Evolutionary conservation across 2,888 invertebrate genomes (phyloP).

Genomic region (Julus scanicus): DNA sequence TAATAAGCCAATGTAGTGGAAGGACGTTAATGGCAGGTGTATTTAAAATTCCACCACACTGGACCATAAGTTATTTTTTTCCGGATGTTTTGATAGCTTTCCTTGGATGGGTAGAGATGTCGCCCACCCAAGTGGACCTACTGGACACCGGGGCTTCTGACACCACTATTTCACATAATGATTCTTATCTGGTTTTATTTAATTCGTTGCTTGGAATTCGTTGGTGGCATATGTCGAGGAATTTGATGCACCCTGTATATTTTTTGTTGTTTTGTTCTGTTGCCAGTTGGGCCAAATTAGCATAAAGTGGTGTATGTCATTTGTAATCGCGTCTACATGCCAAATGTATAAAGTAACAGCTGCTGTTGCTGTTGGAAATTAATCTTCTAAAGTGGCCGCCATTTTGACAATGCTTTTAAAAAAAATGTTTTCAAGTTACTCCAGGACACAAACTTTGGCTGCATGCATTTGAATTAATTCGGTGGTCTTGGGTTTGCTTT

Average conservation of each 20-base stretch:
- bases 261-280: background rate
- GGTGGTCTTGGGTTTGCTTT: background rate
- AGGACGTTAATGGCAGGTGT: background rate
- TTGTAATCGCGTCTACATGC: slow-evolving; percentile 8
- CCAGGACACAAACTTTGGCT: background rate
- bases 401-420: slow-evolving; percentile 28
- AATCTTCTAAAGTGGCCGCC: slow-evolving; percentile 31
- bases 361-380: slow-evolving; percentile 22
- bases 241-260: slow-evolving; percentile 23
- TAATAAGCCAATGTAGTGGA: background rate
- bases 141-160: background rate
- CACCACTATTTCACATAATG: background rate
- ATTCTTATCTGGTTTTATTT: slow-evolving; percentile 13
- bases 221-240: background rate
- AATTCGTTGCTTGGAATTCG: background rate
- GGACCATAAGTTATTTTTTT: background rate
- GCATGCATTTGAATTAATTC: background rate
- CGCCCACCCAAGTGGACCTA: slow-evolving; percentile 22
- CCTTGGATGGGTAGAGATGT: background rate
- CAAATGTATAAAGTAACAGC: slow-evolving; percentile 4
- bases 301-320: slow-evolving; percentile 39
- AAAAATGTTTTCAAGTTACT: background rate
- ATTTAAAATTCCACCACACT: background rate
- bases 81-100: background rate
- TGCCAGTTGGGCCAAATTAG: slow-evolving; percentile 20